Percentiles rank a stretch among this genome's conserved stretches.
Conservation (phyloP, 2,888 invertebrate genomes). For the Stictocephala bisonia region DNA sequence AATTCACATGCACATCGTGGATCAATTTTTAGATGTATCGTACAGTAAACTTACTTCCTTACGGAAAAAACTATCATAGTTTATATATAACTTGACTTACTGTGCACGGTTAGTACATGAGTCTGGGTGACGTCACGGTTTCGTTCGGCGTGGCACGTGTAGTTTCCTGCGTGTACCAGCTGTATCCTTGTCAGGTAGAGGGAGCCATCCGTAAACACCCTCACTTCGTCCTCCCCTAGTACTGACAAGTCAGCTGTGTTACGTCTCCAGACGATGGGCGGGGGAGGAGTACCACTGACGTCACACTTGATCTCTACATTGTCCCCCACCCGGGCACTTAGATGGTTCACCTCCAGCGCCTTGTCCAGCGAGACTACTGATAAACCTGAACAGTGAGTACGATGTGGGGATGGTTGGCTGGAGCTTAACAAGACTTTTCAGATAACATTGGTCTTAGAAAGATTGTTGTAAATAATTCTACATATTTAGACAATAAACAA, state of each 20-base stretch:
- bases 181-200: conserved; percentile 79
- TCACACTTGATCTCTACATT: conserved; percentile 84
- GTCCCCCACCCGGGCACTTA: conserved; percentile 78
- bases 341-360: conserved; percentile 75
- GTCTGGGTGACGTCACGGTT: conserved; percentile 80
- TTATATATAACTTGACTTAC: conserved; percentile 67
- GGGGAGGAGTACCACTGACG: conserved; percentile 76
- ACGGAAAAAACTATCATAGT: too few species aligned
- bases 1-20: too few species aligned
- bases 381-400: conserved; percentile 75
- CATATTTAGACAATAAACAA: too few species aligned
- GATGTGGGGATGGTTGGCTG: too few species aligned
- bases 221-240: conserved; percentile 64
- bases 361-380: conserved; percentile 79
- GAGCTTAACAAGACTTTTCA: too few species aligned
- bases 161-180: conserved; percentile 80
- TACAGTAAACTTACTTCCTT: too few species aligned
- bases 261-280: conserved; percentile 78
- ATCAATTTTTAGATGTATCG: too few species aligned
- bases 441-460: not conserved
- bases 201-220: conserved; percentile 80
- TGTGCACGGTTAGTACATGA: conserved; percentile 78
- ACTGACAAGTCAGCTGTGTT: conserved; percentile 72
- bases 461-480: not conserved
- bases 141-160: conserved; percentile 78